These are phyloP conservation scores for Trigoniulus corallinus DNA, from an alignment of 1,140 invertebrate species.

Conservation along the genomic window DNA sequence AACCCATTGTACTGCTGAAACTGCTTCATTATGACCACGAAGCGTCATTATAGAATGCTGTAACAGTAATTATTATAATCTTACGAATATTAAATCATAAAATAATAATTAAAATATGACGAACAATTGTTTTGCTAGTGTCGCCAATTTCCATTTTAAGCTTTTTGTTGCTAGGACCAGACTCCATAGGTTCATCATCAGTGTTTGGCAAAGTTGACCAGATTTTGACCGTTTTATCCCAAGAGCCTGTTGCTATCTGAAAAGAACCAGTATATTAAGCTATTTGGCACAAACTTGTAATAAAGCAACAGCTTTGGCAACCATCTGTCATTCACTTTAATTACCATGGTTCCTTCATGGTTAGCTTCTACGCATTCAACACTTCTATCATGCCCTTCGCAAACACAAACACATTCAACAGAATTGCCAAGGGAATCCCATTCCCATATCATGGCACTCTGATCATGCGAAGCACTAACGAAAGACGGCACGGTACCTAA, in stretches of 20 bases:
- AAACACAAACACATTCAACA: conserved; percentile 59
- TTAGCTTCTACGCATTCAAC: conserved; percentile 68
- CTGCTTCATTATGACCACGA: conserved; percentile 77
- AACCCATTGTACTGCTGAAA: conserved; percentile 71
- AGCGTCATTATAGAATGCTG: conserved; percentile 73
- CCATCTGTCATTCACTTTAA: too few species aligned
- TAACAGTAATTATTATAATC: conserved; percentile 16
- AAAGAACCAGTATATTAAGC: too few species aligned
- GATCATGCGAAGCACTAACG: conserved; percentile 72
- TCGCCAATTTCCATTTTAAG: conserved; percentile 1
- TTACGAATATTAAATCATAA: conserved; percentile 5
- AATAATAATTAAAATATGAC: neutral
- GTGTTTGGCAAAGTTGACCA: conserved; percentile 28
- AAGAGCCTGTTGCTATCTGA: conserved; percentile 86
- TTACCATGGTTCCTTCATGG: conserved; percentile 33
- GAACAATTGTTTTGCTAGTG: conserved; percentile 1
- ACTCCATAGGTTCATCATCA: conserved; percentile 11
- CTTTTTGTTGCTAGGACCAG: neutral
- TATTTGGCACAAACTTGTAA: too few species aligned
- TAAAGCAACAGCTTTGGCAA: too few species aligned
- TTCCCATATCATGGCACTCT: conserved; percentile 77
- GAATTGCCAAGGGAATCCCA: conserved; percentile 61
- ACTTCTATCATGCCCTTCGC: conserved; percentile 72
- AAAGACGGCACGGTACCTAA: conserved; percentile 11
- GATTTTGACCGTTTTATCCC: conserved; percentile 52